Evolutionary conservation across 2,113 vertebrate genomes (phyloP), one percentile per base, ranked within the genome.

Genomic region (Barnardius zonarius): DNA sequence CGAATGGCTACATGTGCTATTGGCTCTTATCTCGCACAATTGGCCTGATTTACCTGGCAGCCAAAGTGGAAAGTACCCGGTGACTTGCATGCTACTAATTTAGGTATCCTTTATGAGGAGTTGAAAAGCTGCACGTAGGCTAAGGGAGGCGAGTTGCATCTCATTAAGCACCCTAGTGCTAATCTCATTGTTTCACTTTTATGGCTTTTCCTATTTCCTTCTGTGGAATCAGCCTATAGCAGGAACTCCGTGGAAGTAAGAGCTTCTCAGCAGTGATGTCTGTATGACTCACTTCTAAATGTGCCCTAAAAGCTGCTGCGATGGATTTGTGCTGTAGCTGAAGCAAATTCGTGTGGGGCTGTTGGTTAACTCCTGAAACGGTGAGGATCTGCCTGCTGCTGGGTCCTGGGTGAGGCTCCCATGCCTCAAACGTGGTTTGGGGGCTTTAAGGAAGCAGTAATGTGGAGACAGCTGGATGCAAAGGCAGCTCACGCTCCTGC

Each of bases 41-140:
- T 92, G 85, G 41, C n/a, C 30, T 31, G 72, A 22, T 48, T 83
- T 86, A 57, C 90, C 75, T 93, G 88, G 91, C 91, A 88, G 54
- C 54, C 35, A 18, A 76, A 88, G 75, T 90, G 88, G 82, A 86
- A 96, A 93, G 90, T 88, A 79, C 44, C 57, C 17, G 3, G 17
- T 25, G 75, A 61, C 17, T 63, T 44, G 72, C 51, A 18, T 1
- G 24, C 57, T 84, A 37, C 90, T 52, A 27, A 73, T 73, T 76
- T 30, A 2, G 30, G 19, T 66, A 28, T 46, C 70, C 52, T 80
- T 88, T 52, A 44, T 62, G 83, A 69, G 51, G 70, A 79, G 86
- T 35, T 93, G 82, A 74, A 46, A 92, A 92, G 69, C 81, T 66
- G 96, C 93, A 95, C 44, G 73, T 95, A 93, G 93, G 88, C 90